A percentile compares a stretch with the other conserved stretches of the same genome.
phyloP scores from a whole-genome alignment of 2,797 vertebrate genomes.

The Sebastes steindachneri region DNA sequence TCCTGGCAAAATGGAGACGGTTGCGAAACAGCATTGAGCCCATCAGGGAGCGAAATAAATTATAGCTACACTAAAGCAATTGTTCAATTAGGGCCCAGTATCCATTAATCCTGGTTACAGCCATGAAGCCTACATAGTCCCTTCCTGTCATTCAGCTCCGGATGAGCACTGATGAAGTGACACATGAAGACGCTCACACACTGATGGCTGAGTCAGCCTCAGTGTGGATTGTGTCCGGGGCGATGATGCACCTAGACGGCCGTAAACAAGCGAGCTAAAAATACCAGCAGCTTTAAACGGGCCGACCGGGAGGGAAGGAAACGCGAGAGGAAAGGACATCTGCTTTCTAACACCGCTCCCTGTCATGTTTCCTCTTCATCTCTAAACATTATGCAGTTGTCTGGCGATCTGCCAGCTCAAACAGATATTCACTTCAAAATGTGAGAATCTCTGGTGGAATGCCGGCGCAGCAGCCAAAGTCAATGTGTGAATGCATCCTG shows the following conservation, averaged over 20 bases:
- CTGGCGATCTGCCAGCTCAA: conserved; percentile 58
- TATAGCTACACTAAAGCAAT: not conserved
- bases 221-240: conserved; percentile 43
- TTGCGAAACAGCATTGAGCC: not conserved
- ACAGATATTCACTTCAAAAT: conserved; percentile 53
- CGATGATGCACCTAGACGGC: conserved; percentile 33
- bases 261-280: conserved; percentile 59
- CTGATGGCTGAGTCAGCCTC: conserved; percentile 9
- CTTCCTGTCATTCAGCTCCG: conserved; percentile 1
- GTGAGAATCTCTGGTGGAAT: conserved; percentile 33
- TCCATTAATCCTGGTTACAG: not conserved
- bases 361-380: conserved; percentile 68
- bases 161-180: conserved; percentile 19
- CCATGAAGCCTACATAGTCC: not conserved
- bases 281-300: conserved; percentile 49
- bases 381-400: conserved; percentile 61
- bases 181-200: not conserved
- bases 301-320: not conserved
- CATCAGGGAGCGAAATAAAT: not conserved
- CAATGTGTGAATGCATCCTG: conserved; percentile 12
- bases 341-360: conserved; percentile 44
- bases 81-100: no score
- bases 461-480: conserved; percentile 6
- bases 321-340: conserved; percentile 28
- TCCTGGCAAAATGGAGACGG: not conserved